Conservation (phyloP, 2,888 invertebrate species). For the Taenaris catops region DNA sequence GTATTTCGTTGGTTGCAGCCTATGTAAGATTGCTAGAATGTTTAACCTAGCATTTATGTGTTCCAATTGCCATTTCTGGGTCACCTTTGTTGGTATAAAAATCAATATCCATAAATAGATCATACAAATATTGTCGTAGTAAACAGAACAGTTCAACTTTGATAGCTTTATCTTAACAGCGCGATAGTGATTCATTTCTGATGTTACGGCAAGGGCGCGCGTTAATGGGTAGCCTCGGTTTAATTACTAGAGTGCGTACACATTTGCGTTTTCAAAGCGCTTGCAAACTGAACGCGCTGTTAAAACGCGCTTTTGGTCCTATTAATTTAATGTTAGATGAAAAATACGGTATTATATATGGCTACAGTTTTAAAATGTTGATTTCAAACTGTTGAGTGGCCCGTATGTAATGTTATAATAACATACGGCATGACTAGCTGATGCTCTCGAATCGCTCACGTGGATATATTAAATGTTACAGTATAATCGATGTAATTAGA, state of each 20-base stretch:
- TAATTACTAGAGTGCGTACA: constrained; percentile 1
- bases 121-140: not conserved
- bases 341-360: too few species aligned
- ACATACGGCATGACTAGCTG: too few species aligned
- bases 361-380: too few species aligned
- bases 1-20: not conserved
- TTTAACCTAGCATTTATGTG: not conserved
- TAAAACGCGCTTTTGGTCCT: not conserved
- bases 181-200: constrained; percentile 13
- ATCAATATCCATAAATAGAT: constrained; percentile 11
- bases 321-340: too few species aligned
- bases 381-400: too few species aligned
- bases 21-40: too few species aligned
- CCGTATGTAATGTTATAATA: too few species aligned
- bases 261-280: not conserved
- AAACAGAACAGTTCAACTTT: constrained; percentile 1
- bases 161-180: constrained; percentile 13
- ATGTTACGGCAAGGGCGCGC: constrained; percentile 11
- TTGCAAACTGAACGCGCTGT: not conserved
- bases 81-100: constrained; percentile 5
- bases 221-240: constrained; percentile 10
- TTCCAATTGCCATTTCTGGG: constrained; percentile 6
- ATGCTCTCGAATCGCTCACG: too few species aligned
- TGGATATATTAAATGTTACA: too few species aligned
- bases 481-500: too few species aligned